These are phyloP conservation scores for Psophia crepitans DNA, from an alignment of 2,113 vertebrate species.

Conservation along the genomic window DNA sequence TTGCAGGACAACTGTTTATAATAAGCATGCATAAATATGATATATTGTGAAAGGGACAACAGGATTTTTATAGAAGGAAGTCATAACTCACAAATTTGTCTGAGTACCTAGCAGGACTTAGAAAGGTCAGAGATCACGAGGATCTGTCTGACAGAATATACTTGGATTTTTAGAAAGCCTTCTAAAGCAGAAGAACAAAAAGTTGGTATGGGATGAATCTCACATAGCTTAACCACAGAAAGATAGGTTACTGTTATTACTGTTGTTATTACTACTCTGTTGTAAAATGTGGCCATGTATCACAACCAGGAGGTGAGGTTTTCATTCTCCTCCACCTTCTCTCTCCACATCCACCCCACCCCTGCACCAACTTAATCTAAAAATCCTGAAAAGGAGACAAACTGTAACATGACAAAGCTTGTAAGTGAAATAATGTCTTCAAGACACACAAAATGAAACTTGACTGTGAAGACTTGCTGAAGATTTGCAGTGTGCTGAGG, in stretches of 20 bases:
- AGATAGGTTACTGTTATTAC: neutral
- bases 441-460: neutral
- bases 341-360: no score
- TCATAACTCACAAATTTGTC: neutral
- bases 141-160: neutral
- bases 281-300: neutral
- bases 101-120: neutral
- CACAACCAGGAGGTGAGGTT: accelerated
- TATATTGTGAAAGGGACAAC: neutral
- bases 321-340: neutral
- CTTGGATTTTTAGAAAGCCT: neutral
- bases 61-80: neutral
- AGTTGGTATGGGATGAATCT: neutral
- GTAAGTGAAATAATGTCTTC: neutral
- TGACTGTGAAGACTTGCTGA: neutral
- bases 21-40: neutral
- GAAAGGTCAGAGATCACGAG: neutral
- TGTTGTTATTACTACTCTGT: neutral
- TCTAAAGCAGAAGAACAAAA: neutral
- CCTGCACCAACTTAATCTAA: neutral
- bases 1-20: neutral
- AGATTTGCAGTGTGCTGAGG: neutral
- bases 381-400: neutral
- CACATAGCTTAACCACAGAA: neutral
- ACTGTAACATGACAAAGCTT: neutral